Evolutionary conservation across 2,888 invertebrate species (phyloP).

Genomic region (Drosophila birchii): DNA sequence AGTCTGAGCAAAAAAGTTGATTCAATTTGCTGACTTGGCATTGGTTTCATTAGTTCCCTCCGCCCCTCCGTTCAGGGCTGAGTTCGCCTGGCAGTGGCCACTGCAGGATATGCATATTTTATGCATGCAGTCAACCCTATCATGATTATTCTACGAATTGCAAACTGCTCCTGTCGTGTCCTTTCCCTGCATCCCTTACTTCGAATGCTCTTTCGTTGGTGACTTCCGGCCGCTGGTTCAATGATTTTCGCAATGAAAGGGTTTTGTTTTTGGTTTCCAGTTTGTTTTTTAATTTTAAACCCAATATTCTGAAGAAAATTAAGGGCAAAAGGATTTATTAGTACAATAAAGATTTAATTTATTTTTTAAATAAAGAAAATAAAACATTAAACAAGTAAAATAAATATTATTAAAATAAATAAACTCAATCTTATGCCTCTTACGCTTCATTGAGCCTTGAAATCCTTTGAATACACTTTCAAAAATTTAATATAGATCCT

Average conservation of each 20-base stretch:
- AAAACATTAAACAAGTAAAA: fast-evolving
- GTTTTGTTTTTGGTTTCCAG: slow-evolving; percentile 8
- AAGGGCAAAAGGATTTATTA: neutral
- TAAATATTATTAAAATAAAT: neutral
- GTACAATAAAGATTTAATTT: neutral
- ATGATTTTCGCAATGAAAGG: slow-evolving; percentile 53
- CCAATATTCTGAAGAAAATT: too few relatives aligned
- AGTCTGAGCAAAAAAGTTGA: slow-evolving; percentile 40
- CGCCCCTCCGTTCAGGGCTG: slow-evolving; percentile 16
- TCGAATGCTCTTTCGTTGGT: neutral
- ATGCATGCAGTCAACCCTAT: slow-evolving; percentile 40
- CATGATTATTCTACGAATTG: slow-evolving; percentile 50
- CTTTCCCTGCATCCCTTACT: neutral
- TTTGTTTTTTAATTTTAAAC: neutral
- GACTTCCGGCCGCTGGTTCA: slow-evolving; percentile 35
- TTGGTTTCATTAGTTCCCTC: slow-evolving; percentile 60
- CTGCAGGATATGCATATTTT: slow-evolving; percentile 53
- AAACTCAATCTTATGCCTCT: too few relatives aligned
- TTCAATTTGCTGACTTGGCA: slow-evolving; percentile 66
- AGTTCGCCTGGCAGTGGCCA: slow-evolving; percentile 9
- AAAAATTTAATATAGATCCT: neutral
- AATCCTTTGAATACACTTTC: too few relatives aligned
- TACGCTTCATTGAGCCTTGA: neutral
- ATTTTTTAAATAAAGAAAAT: neutral
- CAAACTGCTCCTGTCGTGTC: slow-evolving; percentile 4